Base-by-base conservation (phyloP, 2,797 vertebrate genomes). In the Chaetodon trifasciatus region DNA sequence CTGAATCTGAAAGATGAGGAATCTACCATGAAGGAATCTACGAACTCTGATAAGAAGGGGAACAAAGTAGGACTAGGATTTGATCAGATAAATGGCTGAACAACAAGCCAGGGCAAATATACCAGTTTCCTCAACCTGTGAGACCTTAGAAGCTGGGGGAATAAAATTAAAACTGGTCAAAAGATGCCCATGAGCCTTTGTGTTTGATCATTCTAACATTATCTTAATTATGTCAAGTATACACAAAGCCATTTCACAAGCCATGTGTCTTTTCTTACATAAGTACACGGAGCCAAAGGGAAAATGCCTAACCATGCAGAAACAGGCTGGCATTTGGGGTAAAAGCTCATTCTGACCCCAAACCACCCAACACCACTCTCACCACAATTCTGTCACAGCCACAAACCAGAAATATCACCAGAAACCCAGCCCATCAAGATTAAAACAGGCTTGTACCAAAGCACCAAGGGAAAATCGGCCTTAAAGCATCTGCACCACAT, bases 401-500 rank as follows among this genome's bases (percentile, higher is more conserved):
- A 55, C 60, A 1, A 66, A 79, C 69, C 79, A 86, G 66, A 88
- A 90, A 91, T 88, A 88, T 77, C 64, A 62, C 74, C 19, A 53
- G 79, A 70, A 74, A 64, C 58, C 74, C 74, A 79, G 77, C 63
- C 68, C 65, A 58, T 57, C 23, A 2, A 56, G 58, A 76, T 67
- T 77, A 67, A 76, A 79, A 76, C 77, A 71, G 76, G 62, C 47
- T n/a, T 17, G 19, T 74, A 67, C 60, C 60, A 57, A 49, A 68
- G 76, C 47, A 47, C 28, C 4, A 19, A 67, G 74, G 70, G 64
- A 32, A 67, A 74, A 56, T 64, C 55, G 50, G 23, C 49, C 46
- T 70, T 24, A 21, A 28, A 72, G 68, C 69, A 79, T 78, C 74
- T 71, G 40, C 10, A 19, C 55, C 37, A 71, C 79, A 76, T 64